These are phyloP conservation scores for Lepidocyrtoides sp. DNA, from an alignment of 2,888 invertebrate species.

Conservation along the genomic window DNA sequence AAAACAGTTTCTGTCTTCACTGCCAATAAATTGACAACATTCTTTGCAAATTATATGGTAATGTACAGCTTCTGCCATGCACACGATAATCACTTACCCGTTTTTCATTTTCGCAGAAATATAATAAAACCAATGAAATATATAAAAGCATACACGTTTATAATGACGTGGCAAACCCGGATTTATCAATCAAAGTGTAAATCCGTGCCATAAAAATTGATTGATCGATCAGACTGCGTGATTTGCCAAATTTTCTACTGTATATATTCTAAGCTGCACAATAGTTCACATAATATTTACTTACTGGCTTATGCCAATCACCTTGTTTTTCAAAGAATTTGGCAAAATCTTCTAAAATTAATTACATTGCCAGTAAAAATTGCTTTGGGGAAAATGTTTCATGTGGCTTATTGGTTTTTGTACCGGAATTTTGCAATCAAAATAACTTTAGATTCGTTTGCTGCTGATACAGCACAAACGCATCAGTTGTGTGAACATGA, in stretches of 20 bases:
- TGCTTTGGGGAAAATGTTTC: not conserved
- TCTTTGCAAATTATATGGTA: constrained; percentile 39
- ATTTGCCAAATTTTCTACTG: not conserved
- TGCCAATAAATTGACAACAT: constrained; percentile 33
- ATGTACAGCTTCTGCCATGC: constrained; percentile 53
- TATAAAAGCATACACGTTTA: not conserved
- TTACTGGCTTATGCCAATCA: constrained; percentile 45
- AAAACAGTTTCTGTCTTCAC: not conserved
- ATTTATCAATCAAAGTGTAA: constrained; percentile 63
- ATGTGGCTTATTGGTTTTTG: constrained; percentile 34
- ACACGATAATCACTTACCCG: constrained; percentile 58
- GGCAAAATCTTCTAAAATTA: constrained; percentile 31
- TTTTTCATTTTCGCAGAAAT: constrained; percentile 19
- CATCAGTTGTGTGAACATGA: not conserved
- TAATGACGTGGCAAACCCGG: constrained; percentile 48
- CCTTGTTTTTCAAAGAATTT: constrained; percentile 29
- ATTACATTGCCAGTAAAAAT: not conserved
- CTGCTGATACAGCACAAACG: not conserved
- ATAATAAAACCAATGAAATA: constrained; percentile 4
- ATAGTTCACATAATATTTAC: not conserved
- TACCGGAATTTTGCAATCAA: not conserved
- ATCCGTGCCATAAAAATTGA: constrained; percentile 60
- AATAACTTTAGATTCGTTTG: not conserved
- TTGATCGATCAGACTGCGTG: constrained; percentile 56
- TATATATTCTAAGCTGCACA: not conserved